phyloP scores from a whole-genome alignment of 2,113 vertebrate genomes.

The Taxidea taxus region DNA sequence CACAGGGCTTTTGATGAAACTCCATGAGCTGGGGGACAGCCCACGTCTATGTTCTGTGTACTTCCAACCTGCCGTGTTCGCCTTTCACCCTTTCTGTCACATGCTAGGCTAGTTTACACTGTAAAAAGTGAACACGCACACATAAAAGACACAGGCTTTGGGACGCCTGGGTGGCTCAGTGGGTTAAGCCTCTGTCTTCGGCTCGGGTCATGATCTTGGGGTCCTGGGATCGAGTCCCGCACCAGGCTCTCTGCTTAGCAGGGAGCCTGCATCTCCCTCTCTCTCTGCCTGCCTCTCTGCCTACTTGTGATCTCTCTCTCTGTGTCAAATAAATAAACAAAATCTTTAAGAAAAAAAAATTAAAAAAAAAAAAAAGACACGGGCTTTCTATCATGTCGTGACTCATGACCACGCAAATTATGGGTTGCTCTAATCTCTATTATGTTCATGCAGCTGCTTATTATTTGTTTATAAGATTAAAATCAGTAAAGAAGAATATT shows the following conservation, averaged over 20 bases:
- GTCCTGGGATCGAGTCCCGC: too few relatives aligned
- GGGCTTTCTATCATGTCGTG: not conserved
- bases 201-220: too few relatives aligned
- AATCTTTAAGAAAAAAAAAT: too few relatives aligned
- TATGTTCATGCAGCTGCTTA: not conserved
- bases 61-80: not conserved
- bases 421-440: not conserved
- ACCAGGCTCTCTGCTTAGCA: too few relatives aligned
- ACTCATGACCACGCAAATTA: not conserved
- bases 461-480: slow-evolving; percentile 33
- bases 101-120: not conserved
- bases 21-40: not conserved
- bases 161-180: too few relatives aligned
- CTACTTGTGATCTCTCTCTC: too few relatives aligned
- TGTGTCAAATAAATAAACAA: too few relatives aligned
- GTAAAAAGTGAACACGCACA: not conserved
- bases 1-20: not conserved
- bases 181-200: too few relatives aligned
- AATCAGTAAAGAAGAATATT: not conserved
- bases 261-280: too few relatives aligned
- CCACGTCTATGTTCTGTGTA: not conserved
- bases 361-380: too few relatives aligned
- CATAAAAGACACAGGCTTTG: too few relatives aligned
- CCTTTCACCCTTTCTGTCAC: not conserved
- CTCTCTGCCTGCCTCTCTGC: too few relatives aligned